Percentiles rank a stretch among this genome's conserved stretches.
Evolutionary conservation across 2,113 vertebrate genomes (phyloP).

Genomic region (Cololabis saira): DNA sequence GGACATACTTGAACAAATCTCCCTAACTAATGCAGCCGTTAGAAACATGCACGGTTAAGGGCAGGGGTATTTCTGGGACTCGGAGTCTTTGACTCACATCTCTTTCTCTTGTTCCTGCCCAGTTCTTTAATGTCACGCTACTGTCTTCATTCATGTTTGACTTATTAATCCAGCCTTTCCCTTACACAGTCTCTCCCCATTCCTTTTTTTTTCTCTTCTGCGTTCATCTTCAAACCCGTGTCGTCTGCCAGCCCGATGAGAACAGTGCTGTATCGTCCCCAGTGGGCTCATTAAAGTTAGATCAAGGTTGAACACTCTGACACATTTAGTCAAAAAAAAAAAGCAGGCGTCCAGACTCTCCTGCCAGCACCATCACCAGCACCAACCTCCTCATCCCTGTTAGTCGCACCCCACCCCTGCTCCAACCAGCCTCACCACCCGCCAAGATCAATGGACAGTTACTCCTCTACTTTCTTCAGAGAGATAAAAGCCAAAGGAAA

Average conservation of each 20-base stretch:
- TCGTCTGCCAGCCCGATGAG: slow-evolving; percentile 11
- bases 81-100: no score
- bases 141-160: slow-evolving; percentile 1
- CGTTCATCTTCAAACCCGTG: slow-evolving; percentile 13
- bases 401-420: slow-evolving; percentile 10
- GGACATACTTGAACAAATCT: no score
- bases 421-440: slow-evolving; percentile 38
- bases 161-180: neutral
- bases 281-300: slow-evolving; percentile 63
- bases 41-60: no score
- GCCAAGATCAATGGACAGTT: slow-evolving; percentile 54
- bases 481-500: slow-evolving; percentile 47
- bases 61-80: no score
- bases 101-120: no score
- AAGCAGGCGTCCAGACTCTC: neutral
- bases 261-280: slow-evolving; percentile 12
- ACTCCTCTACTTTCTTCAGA: slow-evolving; percentile 27
- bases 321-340: slow-evolving; percentile 20
- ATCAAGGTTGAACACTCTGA: slow-evolving; percentile 57
- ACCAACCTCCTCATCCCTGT: slow-evolving; percentile 28
- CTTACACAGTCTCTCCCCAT: neutral
- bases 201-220: neutral
- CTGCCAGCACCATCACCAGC: slow-evolving; percentile 8
- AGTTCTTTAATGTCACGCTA: neutral
- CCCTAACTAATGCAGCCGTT: no score